Base-by-base conservation (phyloP, 2,888 invertebrate genomes). In the Hirtodrosophila duncani region DNA sequence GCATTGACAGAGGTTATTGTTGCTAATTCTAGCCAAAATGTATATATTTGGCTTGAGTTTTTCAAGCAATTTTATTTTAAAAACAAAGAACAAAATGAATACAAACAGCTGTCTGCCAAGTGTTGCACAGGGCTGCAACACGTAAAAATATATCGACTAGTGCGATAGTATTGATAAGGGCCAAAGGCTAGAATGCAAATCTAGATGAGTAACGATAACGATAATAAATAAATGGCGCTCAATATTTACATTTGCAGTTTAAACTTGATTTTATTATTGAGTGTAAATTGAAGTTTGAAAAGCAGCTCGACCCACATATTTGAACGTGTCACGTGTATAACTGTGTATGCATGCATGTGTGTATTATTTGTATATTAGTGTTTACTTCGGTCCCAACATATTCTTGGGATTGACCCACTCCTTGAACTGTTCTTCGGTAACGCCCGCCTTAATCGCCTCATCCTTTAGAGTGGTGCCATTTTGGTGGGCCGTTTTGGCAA, bases 401-500 rank as follows among this genome's bases (percentile, higher is more conserved):
- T 96, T 89, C 83, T 95, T 93, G 0, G 98, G 98, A 63, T 87
- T 90, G 1, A 98, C 97, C 96, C 96, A 97, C 74, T 95, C 87
- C 72, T 94, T 91, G 86, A 99, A 99, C 83, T 99, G 92, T 67
- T 94, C 88, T n/a, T 91, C 92, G 0, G 93, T 95, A 8, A 97
- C 88, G 80, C 91, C 90, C 7, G 93, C 93, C 31, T 96, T 94
- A 55, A 98, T 85, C 0, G 98, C 98, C 0, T 97, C 90, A 71
- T 92, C 93, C 83, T 95, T 97, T 18, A 98, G 88, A 0, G 95
- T 97, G 0, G 92, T 89, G 1, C 94, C 94, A 80, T 97, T 94
- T 75, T 93, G 93, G 87, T 98, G 98, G 0, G 98, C 99, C 14
- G 94, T 94, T 87, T 99, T 99, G 0, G 99, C 99, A 71, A 99